Percentiles rank a stretch among this genome's conserved stretches.
These are phyloP conservation scores for Crypturellus undulatus DNA, from an alignment of 2,113 vertebrate genomes.

Conservation along the genomic window DNA sequence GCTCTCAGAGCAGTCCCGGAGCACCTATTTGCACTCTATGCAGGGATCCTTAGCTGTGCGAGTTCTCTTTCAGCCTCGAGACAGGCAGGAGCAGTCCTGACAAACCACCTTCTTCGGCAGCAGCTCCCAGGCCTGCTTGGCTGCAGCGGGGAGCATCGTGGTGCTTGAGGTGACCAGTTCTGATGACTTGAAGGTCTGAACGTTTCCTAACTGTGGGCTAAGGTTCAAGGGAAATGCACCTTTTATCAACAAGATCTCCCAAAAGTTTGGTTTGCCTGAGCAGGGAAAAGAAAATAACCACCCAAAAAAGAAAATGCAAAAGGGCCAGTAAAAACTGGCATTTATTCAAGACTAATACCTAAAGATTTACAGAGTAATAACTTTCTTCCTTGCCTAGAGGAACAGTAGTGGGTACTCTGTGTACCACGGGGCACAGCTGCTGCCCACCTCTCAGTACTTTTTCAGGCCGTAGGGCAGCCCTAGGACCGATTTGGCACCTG, in stretches of 20 bases:
- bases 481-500: background rate
- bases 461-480: slow-evolving; percentile 51
- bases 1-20: background rate
- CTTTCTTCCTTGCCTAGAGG: background rate
- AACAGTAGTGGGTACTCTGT: background rate
- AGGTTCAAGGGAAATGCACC: background rate
- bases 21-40: accelerated
- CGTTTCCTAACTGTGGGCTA: background rate
- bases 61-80: background rate
- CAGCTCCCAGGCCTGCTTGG: background rate
- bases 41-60: accelerated
- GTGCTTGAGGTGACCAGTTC: background rate
- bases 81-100: background rate
- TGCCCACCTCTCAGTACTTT: slow-evolving; percentile 66
- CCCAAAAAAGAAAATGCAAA: background rate
- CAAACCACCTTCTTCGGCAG: accelerated
- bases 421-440: accelerated
- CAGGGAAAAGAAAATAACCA: background rate
- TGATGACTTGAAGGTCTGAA: background rate
- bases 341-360: background rate
- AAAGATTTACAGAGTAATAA: background rate
- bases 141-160: background rate
- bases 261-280: background rate
- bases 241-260: background rate
- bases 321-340: background rate